These are phyloP conservation scores for Scyliorhinus canicula DNA, from an alignment of 2,797 vertebrate species.

Conservation along the genomic window DNA sequence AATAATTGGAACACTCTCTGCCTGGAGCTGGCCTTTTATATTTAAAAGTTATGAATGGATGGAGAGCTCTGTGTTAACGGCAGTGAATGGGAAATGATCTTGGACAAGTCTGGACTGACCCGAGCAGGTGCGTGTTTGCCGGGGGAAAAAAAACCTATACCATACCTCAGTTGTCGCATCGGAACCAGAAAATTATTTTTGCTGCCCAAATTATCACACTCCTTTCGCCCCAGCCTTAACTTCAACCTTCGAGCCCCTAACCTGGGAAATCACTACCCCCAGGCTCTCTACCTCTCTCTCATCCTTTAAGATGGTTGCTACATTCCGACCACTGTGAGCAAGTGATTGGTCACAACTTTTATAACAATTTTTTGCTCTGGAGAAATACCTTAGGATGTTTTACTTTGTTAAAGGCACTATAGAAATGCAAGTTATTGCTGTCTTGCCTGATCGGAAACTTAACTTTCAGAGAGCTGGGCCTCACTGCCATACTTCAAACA, in stretches of 20 bases:
- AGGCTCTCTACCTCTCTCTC: background rate
- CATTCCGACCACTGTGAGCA: background rate
- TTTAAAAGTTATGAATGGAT: background rate
- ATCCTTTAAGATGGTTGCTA: too few species aligned
- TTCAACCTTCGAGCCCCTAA: background rate
- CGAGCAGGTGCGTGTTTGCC: background rate
- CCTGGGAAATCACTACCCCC: background rate
- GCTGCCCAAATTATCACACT: too few species aligned
- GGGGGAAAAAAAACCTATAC: background rate
- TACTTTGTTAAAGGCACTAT: too few species aligned
- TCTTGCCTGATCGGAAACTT: background rate
- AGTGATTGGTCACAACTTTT: background rate
- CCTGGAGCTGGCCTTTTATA: background rate
- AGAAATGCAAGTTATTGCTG: too few species aligned
- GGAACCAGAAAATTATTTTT: background rate
- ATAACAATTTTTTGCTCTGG: background rate
- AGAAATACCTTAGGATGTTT: background rate
- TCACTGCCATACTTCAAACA: background rate
- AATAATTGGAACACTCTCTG: background rate
- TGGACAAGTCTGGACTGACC: background rate
- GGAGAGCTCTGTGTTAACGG: background rate
- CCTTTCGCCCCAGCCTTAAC: background rate
- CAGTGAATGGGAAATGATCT: conserved; percentile 25
- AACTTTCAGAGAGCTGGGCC: background rate
- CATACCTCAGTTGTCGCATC: too few species aligned